phyloP scores from a whole-genome alignment of 1,140 invertebrate genomes.

The Phymorhynchus buccinoides region DNA sequence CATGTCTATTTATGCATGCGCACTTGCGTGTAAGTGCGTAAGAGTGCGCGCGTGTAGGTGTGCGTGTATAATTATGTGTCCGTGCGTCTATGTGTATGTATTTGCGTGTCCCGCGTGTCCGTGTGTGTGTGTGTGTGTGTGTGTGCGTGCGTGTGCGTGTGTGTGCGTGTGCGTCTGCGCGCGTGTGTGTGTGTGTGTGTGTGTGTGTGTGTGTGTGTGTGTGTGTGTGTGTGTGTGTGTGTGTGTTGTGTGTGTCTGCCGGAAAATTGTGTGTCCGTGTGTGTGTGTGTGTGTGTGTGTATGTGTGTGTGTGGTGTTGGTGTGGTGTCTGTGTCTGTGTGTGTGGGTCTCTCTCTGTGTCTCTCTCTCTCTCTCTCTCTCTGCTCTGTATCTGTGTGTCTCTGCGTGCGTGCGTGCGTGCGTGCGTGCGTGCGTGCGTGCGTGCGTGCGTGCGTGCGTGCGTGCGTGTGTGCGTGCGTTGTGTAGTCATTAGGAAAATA shows the following conservation, averaged over 20 bases:
- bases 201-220: constrained; percentile 10
- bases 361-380: too few relatives aligned
- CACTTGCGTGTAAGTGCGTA: neutral
- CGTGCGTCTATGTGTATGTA: neutral
- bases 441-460: constrained; percentile 11
- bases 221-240: neutral
- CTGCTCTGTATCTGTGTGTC: constrained; percentile 9
- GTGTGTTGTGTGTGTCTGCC: constrained; percentile 6
- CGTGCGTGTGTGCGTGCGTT: constrained; percentile 4
- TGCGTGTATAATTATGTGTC: neutral
- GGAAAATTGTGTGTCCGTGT: neutral
- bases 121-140: neutral
- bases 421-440: neutral
- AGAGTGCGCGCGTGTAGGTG: neutral
- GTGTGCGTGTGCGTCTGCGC: neutral
- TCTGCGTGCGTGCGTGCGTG: neutral
- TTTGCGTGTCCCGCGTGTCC: neutral
- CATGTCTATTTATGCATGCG: too few relatives aligned
- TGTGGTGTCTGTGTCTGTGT: constrained; percentile 5
- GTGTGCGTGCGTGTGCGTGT: neutral
- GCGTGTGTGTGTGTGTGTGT: neutral
- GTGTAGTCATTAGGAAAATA: too few relatives aligned
- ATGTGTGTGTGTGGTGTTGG: constrained; percentile 7
- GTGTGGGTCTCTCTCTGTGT: constrained; percentile 17
- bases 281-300: neutral